Base-by-base conservation (phyloP, 1,140 invertebrate genomes). In the Heliothis subflexa region DNA sequence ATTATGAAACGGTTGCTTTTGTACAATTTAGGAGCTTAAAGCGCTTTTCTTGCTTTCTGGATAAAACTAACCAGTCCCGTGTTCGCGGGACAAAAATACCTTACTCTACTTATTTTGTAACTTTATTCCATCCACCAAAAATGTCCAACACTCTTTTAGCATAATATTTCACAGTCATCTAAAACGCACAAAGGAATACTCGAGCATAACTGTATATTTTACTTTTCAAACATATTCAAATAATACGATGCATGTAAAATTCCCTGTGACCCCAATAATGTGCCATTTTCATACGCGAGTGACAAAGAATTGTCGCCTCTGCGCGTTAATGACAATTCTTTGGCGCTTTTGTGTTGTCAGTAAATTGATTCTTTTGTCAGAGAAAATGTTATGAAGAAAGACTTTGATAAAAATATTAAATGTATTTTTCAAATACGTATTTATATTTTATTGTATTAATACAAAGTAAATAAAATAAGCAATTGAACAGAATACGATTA, bases 291-390 rank as follows among this genome's bases (percentile, higher is more conserved):
- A 82, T 82, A 80, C 80, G 61, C 61, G 81, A 86, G 45, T 83
- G 79, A 47, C 78, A 85, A 72, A 77, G 83, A 83, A 85, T 85
- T 81, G 75, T 76, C 52, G 81, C 71, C 59, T 78, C 62, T 16
- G 71, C 50, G 71, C 61, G 55, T n/a, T 62, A 28, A 75, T 62
- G 33, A 59, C 18, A 75, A 68, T 52, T 68, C 45, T 33, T 33
- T 21, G 14, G 21, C 12, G 33, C 25, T 71, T 40, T 49, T n/a
- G n/a, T 25, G 21, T 50, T 70, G 55, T 81, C 82, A 83, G 79
- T 81, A 82, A 78, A 85, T 79, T 81, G 77, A 82, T 83, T 82
- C 18, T 64, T 74, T 72, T 75, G 82, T 83, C 82, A 85, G 82
- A 74, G 80, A 81, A 79, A 83, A 82, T 83, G 71, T 84, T 85